phyloP scores from a whole-genome alignment of 2,888 invertebrate species.

The Cephus spinipes region DNA sequence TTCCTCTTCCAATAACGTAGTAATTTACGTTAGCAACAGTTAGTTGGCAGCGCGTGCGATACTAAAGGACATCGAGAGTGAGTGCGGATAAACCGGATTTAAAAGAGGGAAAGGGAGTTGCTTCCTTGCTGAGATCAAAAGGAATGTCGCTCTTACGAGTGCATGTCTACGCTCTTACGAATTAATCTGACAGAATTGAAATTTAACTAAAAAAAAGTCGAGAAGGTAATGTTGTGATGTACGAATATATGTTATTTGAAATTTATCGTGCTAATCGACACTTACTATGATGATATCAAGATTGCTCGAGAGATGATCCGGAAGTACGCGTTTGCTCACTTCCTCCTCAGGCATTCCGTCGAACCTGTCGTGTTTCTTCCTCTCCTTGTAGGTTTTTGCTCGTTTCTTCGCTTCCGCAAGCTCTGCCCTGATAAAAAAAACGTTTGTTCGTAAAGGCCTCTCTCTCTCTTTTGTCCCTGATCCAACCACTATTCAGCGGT shows the following conservation, averaged over 20 bases:
- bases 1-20: neutral
- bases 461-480: neutral
- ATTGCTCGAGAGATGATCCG: constrained; percentile 93
- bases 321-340: constrained; percentile 91
- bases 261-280: constrained; percentile 55
- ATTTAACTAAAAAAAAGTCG: neutral
- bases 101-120: neutral
- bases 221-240: neutral
- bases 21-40: neutral
- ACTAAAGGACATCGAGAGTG: too few relatives aligned
- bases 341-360: constrained; percentile 98
- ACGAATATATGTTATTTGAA: neutral
- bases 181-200: neutral
- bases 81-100: neutral
- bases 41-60: too few relatives aligned
- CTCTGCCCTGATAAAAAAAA: constrained; percentile 55
- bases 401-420: constrained; percentile 65
- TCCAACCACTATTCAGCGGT: too few relatives aligned
- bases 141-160: neutral
- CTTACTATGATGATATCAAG: constrained; percentile 99
- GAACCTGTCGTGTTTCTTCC: constrained; percentile 94
- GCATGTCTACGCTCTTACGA: neutral
- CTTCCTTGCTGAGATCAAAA: neutral
- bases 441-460: neutral
- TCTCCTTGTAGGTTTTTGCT: constrained; percentile 75